phyloP scores from a whole-genome alignment of 2,888 invertebrate genomes.

The Podabrus alpinus region DNA sequence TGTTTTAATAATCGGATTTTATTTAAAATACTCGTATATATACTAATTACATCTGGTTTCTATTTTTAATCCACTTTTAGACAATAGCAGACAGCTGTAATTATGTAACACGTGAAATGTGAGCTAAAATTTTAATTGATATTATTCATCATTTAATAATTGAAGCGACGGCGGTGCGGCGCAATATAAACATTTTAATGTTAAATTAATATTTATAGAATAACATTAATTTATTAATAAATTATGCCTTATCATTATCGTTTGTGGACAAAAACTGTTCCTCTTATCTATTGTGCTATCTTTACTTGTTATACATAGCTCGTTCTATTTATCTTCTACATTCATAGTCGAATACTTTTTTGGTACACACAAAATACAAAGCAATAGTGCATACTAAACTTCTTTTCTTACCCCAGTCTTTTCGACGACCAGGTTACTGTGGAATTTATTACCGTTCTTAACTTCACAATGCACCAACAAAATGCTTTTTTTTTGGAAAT shows the following conservation, averaged over 20 bases:
- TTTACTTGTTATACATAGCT: not conserved
- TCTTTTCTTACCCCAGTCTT: not conserved
- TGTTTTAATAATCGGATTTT: not conserved
- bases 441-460: not conserved
- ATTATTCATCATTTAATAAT: not conserved
- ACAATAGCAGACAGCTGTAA: not conserved
- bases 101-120: not conserved
- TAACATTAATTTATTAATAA: not conserved
- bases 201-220: not conserved
- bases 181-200: not conserved
- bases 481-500: too few species aligned
- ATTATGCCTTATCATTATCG: not conserved
- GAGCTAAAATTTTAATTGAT: not conserved
- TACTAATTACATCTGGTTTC: not conserved
- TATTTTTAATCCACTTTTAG: not conserved
- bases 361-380: not conserved
- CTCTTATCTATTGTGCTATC: not conserved
- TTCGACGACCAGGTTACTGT: too few species aligned
- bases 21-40: not conserved
- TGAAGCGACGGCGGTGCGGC: not conserved
- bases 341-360: not conserved
- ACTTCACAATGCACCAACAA: not conserved
- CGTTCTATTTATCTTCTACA: not conserved
- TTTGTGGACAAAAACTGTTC: not conserved
- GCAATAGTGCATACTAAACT: too few species aligned